Base-by-base conservation (phyloP, 2,113 vertebrate species). In the Sebastes schlegelii region DNA sequence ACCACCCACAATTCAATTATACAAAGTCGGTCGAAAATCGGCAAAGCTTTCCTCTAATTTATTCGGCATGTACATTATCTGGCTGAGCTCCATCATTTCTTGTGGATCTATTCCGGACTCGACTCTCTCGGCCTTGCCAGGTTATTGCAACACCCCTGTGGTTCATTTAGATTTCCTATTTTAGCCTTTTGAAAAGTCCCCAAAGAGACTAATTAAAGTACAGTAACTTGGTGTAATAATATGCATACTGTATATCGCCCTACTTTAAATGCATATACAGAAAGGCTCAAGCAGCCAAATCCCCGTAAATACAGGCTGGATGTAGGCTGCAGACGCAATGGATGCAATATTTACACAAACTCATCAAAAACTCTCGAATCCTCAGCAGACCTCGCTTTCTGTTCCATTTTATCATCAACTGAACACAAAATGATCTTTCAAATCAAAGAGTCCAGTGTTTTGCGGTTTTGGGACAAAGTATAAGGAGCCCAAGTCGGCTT, bases 381-480 rank as follows among this genome's bases (percentile, higher is more conserved):
- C 42, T 46, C 42, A 26, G 17, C 2, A 17, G 54, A 63, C 49
- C 13, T 19, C 55, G 9, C 19, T 80, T 67, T 67, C 26, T 51
- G 61, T 65, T 40, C 61, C 58, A 79, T 62, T 55, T 66, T 55
- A 74, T 77, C 19, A 1, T 66, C 60, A 13, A 43, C 74, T 43
- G 26, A 74, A 60, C 2, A n/a, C 51, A 80, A 81, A 88, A 74
- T n/a, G 62, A 77, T 87, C 60, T 66, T 34, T 82, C 66, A 88
- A 79, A 83, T 87, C 63, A 85, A 90, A 81, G 86, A 34, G 49
- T 63, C 54, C 83, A 77, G 65, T 84, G 79, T 88, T 82, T 66
- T 76, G 77, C 66, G 57, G 58, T 2, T 77, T 68, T 73, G 43
- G 83, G 76, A 74, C 65, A 65, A 84, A 80, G 72, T 65, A 66